phyloP scores from a whole-genome alignment of 2,888 invertebrate genomes.

The Cynaeus angustus region DNA sequence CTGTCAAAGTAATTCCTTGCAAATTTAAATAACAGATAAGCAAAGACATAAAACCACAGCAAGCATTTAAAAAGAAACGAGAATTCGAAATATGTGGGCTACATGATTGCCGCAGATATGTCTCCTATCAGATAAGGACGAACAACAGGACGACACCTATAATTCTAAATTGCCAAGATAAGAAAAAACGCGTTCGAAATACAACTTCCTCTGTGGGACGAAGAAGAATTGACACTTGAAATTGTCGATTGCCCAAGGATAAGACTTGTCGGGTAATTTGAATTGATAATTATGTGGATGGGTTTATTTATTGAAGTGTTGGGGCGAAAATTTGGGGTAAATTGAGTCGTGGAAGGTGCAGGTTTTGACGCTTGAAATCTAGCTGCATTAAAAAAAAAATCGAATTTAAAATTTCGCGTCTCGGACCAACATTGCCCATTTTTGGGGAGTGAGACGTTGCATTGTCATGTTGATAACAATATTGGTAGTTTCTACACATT shows the following conservation, averaged over 20 bases:
- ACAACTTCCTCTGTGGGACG: slow-evolving; percentile 54
- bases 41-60: slow-evolving; percentile 26
- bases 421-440: no score
- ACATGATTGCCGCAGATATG: slow-evolving; percentile 63
- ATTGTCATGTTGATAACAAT: no score
- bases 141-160: slow-evolving; percentile 58
- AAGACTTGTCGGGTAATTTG: slow-evolving; percentile 50
- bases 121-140: slow-evolving; percentile 64
- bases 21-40: slow-evolving; percentile 4
- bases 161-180: slow-evolving; percentile 45
- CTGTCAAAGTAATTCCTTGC: not conserved
- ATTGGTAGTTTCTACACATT: no score
- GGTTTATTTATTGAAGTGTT: not conserved
- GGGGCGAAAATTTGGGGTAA: not conserved
- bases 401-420: not conserved
- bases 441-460: no score
- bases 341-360: no score
- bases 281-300: slow-evolving; percentile 54
- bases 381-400: not conserved
- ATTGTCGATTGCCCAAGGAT: slow-evolving; percentile 53
- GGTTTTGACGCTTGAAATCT: no score
- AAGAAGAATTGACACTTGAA: slow-evolving; percentile 61
- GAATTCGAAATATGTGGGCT: slow-evolving; percentile 61
- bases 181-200: slow-evolving; percentile 50
- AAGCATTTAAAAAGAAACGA: slow-evolving; percentile 43